Base-by-base conservation (phyloP, 2,888 invertebrate genomes). In the Mythimna loreyi region DNA sequence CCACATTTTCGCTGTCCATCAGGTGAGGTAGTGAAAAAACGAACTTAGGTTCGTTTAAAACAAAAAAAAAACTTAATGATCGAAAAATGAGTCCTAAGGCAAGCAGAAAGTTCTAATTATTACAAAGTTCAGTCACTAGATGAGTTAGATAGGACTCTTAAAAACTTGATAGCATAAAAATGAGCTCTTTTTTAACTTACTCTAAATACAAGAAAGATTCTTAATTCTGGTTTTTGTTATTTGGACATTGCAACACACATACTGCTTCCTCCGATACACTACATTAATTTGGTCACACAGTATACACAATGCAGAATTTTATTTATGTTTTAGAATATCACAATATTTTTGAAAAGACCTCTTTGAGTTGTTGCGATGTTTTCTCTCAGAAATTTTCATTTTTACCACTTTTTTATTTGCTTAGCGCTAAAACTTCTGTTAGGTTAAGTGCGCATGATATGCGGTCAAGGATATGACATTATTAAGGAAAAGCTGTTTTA, bases 351-450 rank as follows among this genome's bases (percentile, higher is more conserved):
- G 9, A 66, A 28, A 28, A 21, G 66, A 11, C 28, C 7, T 1
- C 78, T 82, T 84, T 80, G 72, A 80, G 73, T 80, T 85, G 75
- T 83, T 85, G 85, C 81, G 76, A 82, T 85, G 78, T 65, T 61
- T 56, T 64, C 62, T 73, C 74, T 66, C 49, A 66, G 28, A 50
- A 66, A 56, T 50, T 11, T 60, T 62, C 21, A 55, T 78, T 56
- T 21, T 49, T 65, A 58, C 9, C 49, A 50, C 25, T 50, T 49
- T 67, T 72, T 68, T 52, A 50, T 68, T 66, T 78, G 62, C 49
- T 63, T 67, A 59, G 40, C 13, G 33, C 56, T 36, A 62, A 33
- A 45, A 33, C n/a, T 23, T 67, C 23, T 58, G 53, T 59, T 67
- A 36, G 71, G 73, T 66, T 78, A 81, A 66, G 55, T 59, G 74